Base-by-base conservation (phyloP, 2,888 invertebrate species). In the Pristionchus fissidentatus region DNA sequence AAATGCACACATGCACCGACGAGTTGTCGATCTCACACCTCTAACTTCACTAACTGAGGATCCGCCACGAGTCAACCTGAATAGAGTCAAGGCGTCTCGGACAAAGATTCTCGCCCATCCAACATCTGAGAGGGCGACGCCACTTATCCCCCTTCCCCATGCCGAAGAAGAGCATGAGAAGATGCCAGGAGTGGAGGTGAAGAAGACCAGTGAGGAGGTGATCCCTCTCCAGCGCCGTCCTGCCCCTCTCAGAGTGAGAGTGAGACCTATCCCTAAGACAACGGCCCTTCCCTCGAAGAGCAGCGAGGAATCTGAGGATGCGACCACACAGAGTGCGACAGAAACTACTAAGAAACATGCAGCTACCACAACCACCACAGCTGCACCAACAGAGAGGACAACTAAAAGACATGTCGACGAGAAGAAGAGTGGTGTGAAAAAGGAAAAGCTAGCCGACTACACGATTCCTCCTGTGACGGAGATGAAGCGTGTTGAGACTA, bases 211-310 rank as follows among this genome's bases (percentile, higher is more conserved):
- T 57, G 79, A 79, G n/a, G 79, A 79, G 49, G 26, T 57, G 4
- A 19, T 79, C 15, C 55, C 79, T 57, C 38, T 79, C 13, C 35
- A n/a, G 32, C 46, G 32, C 32, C n/a, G 75, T 4, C 75, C 75
- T 26, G 49, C 75, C 3, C 75, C 79, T 15, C 41, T 79, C 8
- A 49, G 43, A 57, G 79, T 57, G 10, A 79, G 57, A 57, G 79
- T 79, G 26, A 79, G 79, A 79, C 79, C 79, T n/a, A 55, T 79
- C 19, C 79, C 79, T 4, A 79, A 79, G 41, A 22, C 41, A 10
- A 60, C 60, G 29, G n/a, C 29, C 8, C 7, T 10, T 26, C 8
- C 60, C 7, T 15, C n/a, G 60, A 60, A 60, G 60, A n/a, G 13
- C 7, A 60, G n/a, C n/a, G 29, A 60, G n/a, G n/a, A 15, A 10